Evolutionary conservation across 64 coral and sea anemone genomes (phyloP), one percentile per base, ranked within the genome.

Genomic region (Montipora efflorescens): DNA sequence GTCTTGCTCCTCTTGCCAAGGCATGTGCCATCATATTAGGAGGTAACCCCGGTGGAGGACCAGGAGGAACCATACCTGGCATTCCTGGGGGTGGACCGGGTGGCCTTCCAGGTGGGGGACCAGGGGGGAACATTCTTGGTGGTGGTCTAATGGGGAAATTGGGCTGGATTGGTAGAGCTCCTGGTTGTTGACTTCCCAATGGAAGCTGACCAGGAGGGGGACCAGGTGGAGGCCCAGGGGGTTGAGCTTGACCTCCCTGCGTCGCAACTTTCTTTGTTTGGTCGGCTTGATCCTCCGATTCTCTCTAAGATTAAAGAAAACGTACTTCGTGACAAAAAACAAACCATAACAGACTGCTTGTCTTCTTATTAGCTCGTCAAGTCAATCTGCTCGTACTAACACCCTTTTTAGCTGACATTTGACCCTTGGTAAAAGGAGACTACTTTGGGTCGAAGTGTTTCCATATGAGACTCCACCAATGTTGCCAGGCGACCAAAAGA

Each of bases 21-120:
- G 79, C 91, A 19, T 88, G 91, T 21, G 91, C 67, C 21, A 87
- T 78, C 91, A 99, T 92, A 81, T 94, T 94, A 13, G 98, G 98
- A n/a, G 98, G 97, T 88, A 95, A 92, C 22, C 96, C 94, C 36
- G 94, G 96, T 59, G 96, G 96, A 44, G 96, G 96, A 25, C 98
- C 92, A 71, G 95, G 98, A 21, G 94, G 94, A 15, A 88, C 71
- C 59, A 74, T 77, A 4, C 94, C 94, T 22, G 89, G 82, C 80
- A 95, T 85, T 11, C 94, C 82, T 57, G 81, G 89, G 59, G 89
- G 94, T 68, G 90, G 90, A 68, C 94, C 94, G 50, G 94, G 94
- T 20, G 98, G 98, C 44, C 98, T 87, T 13, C 93, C 79, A 61
- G 98, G 98, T 12, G 98, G 98, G 70, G 98, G 98, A 48, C 98